Conservation (phyloP, 2,888 invertebrate species). For the Platycheirus albimanus region DNA sequence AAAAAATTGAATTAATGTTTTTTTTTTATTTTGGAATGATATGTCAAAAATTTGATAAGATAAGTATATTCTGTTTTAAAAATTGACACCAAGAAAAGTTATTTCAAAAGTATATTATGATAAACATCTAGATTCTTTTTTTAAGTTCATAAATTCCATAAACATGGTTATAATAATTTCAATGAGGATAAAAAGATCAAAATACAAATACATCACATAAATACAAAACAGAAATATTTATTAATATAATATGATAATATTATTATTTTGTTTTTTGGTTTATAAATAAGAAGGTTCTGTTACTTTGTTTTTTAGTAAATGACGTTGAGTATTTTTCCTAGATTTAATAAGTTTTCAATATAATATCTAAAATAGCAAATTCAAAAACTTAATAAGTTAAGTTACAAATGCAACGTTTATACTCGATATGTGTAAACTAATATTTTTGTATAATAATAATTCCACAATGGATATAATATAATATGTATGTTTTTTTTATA, state of each 20-base stretch:
- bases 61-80: slow-evolving; percentile 42
- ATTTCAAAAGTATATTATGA: slow-evolving; percentile 36
- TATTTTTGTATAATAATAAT: slow-evolving; percentile 46
- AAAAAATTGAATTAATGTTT: neutral
- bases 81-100: slow-evolving; percentile 56
- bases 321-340: slow-evolving; percentile 42
- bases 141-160: slow-evolving; percentile 43
- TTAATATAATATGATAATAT: neutral
- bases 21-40: neutral
- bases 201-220: slow-evolving; percentile 34
- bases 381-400: slow-evolving; percentile 55
- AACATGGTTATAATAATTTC: slow-evolving; percentile 14
- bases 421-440: slow-evolving; percentile 67
- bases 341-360: slow-evolving; percentile 36
- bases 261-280: slow-evolving; percentile 13
- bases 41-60: slow-evolving; percentile 10
- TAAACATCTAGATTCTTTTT: slow-evolving; percentile 64
- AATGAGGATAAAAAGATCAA: slow-evolving; percentile 44
- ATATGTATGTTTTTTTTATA: slow-evolving; percentile 31
- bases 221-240: slow-evolving; percentile 27
- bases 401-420: slow-evolving; percentile 65
- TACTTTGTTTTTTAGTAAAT: neutral
- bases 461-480: slow-evolving; percentile 60
- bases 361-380: slow-evolving; percentile 50
- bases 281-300: slow-evolving; percentile 34